A percentile compares a stretch with the other conserved stretches of the same genome.
Conservation (phyloP, 2,888 invertebrate genomes). For the Notodonta dromedarius region DNA sequence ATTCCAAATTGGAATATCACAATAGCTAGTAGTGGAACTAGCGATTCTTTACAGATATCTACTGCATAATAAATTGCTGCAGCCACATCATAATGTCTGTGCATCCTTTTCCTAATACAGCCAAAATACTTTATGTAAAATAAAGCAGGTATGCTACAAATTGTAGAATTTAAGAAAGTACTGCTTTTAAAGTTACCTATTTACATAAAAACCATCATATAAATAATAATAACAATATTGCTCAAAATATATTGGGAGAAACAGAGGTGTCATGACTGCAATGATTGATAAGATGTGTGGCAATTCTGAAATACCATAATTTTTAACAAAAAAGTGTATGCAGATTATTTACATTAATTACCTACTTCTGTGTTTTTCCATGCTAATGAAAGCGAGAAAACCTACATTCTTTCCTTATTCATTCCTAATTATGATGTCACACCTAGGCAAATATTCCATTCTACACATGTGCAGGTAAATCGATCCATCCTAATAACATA, state of each 20-base stretch:
- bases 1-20: slow-evolving; percentile 59
- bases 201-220: not conserved
- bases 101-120: slow-evolving; percentile 38
- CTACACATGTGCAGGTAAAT: not conserved
- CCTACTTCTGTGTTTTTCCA: not conserved
- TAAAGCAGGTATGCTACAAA: slow-evolving; percentile 30
- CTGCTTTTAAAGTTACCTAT: not conserved
- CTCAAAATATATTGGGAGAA: not conserved
- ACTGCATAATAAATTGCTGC: slow-evolving; percentile 32
- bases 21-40: slow-evolving; percentile 52
- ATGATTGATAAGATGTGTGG: not conserved
- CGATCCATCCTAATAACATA: not conserved
- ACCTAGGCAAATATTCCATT: not conserved
- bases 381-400: not conserved
- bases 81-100: slow-evolving; percentile 30
- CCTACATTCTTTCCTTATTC: slow-evolving; percentile 6
- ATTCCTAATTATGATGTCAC: not conserved
- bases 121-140: slow-evolving; percentile 31
- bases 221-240: not conserved
- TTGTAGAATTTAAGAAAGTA: not conserved
- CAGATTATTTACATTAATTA: not conserved
- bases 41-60: slow-evolving; percentile 36
- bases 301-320: not conserved
- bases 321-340: not conserved
- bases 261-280: not conserved